Evolutionary conservation across 2,888 invertebrate genomes (phyloP).

Genomic region (Endomychus coccineus): DNA sequence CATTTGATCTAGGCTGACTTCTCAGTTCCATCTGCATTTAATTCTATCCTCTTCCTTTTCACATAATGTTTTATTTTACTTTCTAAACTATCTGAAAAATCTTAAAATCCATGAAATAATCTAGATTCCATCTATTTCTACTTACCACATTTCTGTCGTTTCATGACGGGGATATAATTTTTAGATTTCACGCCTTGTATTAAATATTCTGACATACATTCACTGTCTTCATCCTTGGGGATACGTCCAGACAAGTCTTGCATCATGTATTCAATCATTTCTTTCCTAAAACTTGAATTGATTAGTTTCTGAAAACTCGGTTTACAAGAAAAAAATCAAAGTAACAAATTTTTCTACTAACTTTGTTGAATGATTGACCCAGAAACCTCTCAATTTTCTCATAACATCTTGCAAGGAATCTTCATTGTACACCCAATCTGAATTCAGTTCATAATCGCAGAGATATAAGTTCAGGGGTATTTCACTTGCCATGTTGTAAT

Average conservation of each 20-base stretch:
- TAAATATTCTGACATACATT: slow-evolving; percentile 52
- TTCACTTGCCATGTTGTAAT: slow-evolving; percentile 81
- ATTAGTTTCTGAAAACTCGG: no score
- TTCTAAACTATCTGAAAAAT: slow-evolving; percentile 70
- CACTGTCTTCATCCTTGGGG: slow-evolving; percentile 13
- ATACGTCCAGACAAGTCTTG: no score
- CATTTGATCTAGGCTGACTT: no score
- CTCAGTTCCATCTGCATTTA: slow-evolving; percentile 4
- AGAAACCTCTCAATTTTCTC: slow-evolving; percentile 61
- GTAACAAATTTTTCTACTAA: slow-evolving; percentile 41
- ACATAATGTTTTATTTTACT: slow-evolving; percentile 68
- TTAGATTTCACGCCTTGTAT: slow-evolving; percentile 61
- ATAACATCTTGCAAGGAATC: slow-evolving; percentile 55
- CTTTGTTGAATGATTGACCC: slow-evolving; percentile 69
- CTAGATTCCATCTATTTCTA: slow-evolving; percentile 21
- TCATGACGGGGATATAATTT: slow-evolving; percentile 65
- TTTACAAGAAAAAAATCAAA: no score
- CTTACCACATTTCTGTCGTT: slow-evolving; percentile 73
- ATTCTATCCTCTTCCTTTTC: slow-evolving; percentile 48
- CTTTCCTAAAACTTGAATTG: no score
- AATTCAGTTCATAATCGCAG: slow-evolving; percentile 56
- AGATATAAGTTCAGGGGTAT: slow-evolving; percentile 77
- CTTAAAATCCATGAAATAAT: slow-evolving; percentile 16
- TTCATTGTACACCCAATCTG: slow-evolving; percentile 52
- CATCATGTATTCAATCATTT: no score